These are phyloP conservation scores for Emydocephalus ijimae DNA, from an alignment of 2,113 vertebrate species.

Conservation along the genomic window DNA sequence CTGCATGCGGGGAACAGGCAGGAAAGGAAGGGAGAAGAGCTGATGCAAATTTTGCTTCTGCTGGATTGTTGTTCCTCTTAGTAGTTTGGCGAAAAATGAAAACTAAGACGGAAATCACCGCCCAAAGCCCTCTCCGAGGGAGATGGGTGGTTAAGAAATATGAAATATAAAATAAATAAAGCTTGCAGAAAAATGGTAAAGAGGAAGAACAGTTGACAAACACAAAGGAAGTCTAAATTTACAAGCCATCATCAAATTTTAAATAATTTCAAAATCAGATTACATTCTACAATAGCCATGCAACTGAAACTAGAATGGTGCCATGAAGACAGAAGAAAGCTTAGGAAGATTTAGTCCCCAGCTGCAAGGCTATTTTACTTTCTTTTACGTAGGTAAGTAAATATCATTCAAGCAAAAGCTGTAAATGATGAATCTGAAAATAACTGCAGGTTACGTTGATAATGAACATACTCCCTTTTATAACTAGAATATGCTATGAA, in stretches of 20 bases:
- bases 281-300: conserved; percentile 3
- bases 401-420: background rate
- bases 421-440: background rate
- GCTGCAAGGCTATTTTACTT: background rate
- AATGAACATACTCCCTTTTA: background rate
- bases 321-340: background rate
- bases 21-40: conserved; percentile 2
- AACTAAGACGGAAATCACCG: conserved; percentile 11
- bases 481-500: background rate
- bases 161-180: background rate
- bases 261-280: background rate
- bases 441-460: background rate
- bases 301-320: background rate
- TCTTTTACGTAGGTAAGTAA: background rate
- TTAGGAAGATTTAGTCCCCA: background rate
- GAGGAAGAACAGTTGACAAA: background rate
- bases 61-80: conserved; percentile 13
- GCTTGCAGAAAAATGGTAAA: background rate
- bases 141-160: background rate
- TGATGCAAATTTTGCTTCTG: conserved; percentile 19
- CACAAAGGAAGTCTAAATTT: background rate
- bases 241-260: background rate
- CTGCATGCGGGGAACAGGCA: conserved; percentile 7
- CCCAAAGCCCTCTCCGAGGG: background rate
- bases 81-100: conserved; percentile 11